Evolutionary conservation across 1,140 invertebrate species (phyloP), one percentile per base, ranked within the genome.

Genomic region (Brachystomella parvula): DNA sequence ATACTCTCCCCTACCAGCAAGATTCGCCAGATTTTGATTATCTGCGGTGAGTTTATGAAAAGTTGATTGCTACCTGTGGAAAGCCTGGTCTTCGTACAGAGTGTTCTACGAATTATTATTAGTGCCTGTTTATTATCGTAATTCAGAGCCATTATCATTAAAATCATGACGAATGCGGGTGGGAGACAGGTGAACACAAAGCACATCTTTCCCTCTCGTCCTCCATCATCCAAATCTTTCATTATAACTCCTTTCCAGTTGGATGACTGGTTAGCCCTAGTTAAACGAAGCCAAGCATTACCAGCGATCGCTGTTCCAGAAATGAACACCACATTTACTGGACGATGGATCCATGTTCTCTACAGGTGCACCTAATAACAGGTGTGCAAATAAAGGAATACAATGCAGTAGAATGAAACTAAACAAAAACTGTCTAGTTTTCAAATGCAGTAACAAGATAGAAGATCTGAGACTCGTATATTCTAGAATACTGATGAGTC

Each of bases 81-180:
- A n/a, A 39, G 35, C 35, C 35, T 6, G 49, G 12, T 12, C 49
- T 53, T 26, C 12, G 9, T 15, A 15, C 12, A 24, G 12, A 19
- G 21, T 26, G 24, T 53, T 53, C 15, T 19, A 24, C 12, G 12
- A 15, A 53, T 53, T 53, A 53, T 53, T 53, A 53, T 6, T 53
- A 24, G 9, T 24, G 9, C 3, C 21, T 53, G 9, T 15, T 53
- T 53, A 53, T 53, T 6, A 53, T n/a, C n/a, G n/a, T n/a, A n/a
- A n/a, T n/a, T n/a, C n/a, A n/a, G n/a, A n/a, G n/a, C 49, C 24
- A 53, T 53, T 53, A 53, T 53, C 49, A 53, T 53, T 53, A 53
- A 53, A 53, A 53, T 9, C 15, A 53, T 53, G n/a, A n/a, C 49
- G 24, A 39, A 53, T 53, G 21, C 49, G 49, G 49, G 49, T 24